These are phyloP conservation scores for Sphecodes monilicornis DNA, from an alignment of 2,888 invertebrate species.

Conservation along the genomic window DNA sequence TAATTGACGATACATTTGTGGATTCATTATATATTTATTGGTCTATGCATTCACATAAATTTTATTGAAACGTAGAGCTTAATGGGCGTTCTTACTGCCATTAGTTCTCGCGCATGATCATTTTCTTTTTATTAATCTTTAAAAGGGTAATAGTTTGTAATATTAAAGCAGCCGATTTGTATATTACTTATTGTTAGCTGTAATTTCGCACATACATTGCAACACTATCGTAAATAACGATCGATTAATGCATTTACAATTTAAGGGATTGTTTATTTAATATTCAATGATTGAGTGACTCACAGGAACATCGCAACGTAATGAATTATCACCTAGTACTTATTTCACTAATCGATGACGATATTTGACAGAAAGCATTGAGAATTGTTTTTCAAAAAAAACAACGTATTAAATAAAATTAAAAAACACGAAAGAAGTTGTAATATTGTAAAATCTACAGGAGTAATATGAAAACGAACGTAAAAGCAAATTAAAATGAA, in stretches of 20 bases:
- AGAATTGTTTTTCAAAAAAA: neutral
- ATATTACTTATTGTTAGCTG: conserved; percentile 38
- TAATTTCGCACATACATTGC: conserved; percentile 34
- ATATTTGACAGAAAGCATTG: neutral
- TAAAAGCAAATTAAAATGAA: neutral
- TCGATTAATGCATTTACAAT: conserved; percentile 15
- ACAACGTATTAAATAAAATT: neutral
- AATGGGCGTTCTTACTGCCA: conserved; percentile 39
- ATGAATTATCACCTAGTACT: neutral
- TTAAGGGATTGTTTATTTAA: conserved; percentile 32
- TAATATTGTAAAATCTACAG: too few species aligned
- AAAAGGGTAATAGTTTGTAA: conserved; percentile 16
- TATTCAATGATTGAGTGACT: conserved; percentile 32
- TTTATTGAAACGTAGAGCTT: neutral
- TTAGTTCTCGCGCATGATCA: conserved; percentile 25
- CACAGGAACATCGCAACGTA: conserved; percentile 7
- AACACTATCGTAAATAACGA: conserved; percentile 37
- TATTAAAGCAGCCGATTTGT: conserved; percentile 35
- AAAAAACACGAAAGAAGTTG: neutral
- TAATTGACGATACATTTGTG: neutral
- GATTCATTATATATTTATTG: neutral
- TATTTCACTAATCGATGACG: neutral
- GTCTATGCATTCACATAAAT: neutral
- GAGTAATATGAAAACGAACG: neutral
- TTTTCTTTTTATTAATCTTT: conserved; percentile 10